Conservation (phyloP, 2,888 invertebrate genomes). For the Andrena minutula region DNA sequence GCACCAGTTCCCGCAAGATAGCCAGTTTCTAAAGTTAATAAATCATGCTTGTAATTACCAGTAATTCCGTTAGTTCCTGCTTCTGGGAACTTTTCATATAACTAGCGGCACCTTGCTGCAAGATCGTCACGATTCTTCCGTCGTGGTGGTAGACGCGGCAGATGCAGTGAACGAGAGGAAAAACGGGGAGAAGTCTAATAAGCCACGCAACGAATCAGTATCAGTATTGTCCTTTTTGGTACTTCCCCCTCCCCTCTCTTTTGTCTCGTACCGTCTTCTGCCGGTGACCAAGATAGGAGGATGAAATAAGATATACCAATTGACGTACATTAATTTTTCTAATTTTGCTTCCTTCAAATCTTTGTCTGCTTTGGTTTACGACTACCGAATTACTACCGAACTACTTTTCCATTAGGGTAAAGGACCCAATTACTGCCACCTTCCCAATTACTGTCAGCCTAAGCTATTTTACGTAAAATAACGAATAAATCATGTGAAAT, state of each 20-base stretch:
- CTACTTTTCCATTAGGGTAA: too few relatives aligned
- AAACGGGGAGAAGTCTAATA: slow-evolving; percentile 38
- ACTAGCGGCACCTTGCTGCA: slow-evolving; percentile 63
- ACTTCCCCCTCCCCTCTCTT: neutral
- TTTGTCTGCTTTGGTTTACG: too few relatives aligned
- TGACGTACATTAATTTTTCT: neutral
- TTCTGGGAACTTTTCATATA: slow-evolving; percentile 69
- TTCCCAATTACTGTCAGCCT: too few relatives aligned
- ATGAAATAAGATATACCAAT: neutral
- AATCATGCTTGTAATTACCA: slow-evolving; percentile 72
- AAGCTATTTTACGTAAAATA: too few relatives aligned
- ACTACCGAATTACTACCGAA: too few relatives aligned
- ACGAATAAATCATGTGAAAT: too few relatives aligned
- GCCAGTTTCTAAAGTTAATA: slow-evolving; percentile 70
- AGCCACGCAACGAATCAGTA: slow-evolving; percentile 44
- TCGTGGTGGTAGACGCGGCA: slow-evolving; percentile 44
- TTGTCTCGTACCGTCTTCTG: neutral
- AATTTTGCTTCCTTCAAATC: neutral
- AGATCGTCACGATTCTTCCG: slow-evolving; percentile 57
- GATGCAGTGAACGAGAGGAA: slow-evolving; percentile 48
- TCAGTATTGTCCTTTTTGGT: slow-evolving; percentile 26
- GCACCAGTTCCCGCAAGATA: slow-evolving; percentile 54
- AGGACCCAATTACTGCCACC: too few relatives aligned
- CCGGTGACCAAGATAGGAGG: neutral
- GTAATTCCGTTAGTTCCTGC: slow-evolving; percentile 69